Evolutionary conservation across 2,113 vertebrate genomes (phyloP).

Genomic region (Gopherus evgoodei): DNA sequence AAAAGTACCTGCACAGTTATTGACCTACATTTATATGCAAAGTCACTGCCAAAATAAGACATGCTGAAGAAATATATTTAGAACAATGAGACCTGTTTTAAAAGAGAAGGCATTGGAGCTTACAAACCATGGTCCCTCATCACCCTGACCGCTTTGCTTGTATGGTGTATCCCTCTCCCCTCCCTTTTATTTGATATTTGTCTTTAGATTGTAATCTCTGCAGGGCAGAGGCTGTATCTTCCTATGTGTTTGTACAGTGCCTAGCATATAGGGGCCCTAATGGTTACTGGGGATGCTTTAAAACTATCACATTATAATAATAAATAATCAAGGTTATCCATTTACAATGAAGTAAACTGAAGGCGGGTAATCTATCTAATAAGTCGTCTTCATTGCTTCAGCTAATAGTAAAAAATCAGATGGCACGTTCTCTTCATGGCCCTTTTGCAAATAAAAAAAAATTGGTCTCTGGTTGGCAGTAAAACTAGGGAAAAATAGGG

Average conservation of each 20-base stretch:
- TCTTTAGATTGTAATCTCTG: background rate
- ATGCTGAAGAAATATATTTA: background rate
- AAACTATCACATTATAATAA: background rate
- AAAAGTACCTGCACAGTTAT: background rate
- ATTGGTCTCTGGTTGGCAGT: too few species aligned
- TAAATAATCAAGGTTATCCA: background rate
- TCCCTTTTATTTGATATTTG: background rate
- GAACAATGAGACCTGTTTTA: background rate
- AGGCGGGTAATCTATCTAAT: background rate
- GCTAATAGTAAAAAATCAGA: background rate
- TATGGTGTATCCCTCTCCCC: background rate
- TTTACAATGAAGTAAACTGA: background rate
- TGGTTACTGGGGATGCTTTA: background rate
- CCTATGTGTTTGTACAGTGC: background rate
- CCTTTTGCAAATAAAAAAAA: too few species aligned
- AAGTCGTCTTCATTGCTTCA: background rate
- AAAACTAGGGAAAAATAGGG: too few species aligned
- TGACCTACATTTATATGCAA: background rate
- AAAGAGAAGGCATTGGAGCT: background rate
- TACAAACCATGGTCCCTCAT: background rate
- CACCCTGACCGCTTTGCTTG: background rate
- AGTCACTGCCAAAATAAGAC: background rate
- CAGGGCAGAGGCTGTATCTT: background rate
- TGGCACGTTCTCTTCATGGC: background rate
- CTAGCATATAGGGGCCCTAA: background rate